A percentile compares a stretch with the other conserved stretches of the same genome.
Conservation (phyloP, 2,888 invertebrate species). For the Diarsia brunnea region DNA sequence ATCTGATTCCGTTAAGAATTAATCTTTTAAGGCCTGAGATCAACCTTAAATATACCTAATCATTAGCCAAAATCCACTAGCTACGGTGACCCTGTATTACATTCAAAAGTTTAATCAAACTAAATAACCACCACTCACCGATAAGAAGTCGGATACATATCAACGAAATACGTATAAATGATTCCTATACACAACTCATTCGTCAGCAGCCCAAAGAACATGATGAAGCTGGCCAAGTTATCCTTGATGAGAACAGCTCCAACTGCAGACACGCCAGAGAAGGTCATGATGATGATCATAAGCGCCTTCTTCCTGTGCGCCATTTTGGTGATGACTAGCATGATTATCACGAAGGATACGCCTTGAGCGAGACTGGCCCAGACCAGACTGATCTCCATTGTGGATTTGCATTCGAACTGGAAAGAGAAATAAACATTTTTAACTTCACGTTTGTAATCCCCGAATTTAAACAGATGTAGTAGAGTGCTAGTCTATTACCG, state of each 20-base stretch:
- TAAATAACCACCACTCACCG: conserved; percentile 68
- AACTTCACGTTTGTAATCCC: not conserved
- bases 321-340: conserved; percentile 68
- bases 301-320: conserved; percentile 71
- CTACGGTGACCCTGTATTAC: too few species aligned
- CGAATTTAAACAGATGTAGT: too few species aligned
- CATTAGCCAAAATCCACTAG: too few species aligned
- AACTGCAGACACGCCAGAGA: conserved; percentile 64
- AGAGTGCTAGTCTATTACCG: not conserved
- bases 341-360: conserved; percentile 66
- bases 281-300: conserved; percentile 65
- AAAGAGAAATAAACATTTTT: not conserved
- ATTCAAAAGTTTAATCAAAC: not conserved
- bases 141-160: conserved; percentile 77
- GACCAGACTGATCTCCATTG: conserved; percentile 63
- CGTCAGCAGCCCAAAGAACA: conserved; percentile 71
- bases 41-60: too few species aligned
- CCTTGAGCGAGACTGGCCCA: conserved; percentile 68
- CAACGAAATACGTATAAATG: conserved; percentile 76
- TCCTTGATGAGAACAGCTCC: conserved; percentile 67
- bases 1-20: too few species aligned
- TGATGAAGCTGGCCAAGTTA: conserved; percentile 70
- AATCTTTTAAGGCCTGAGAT: too few species aligned
- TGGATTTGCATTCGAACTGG: conserved; percentile 58
- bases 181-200: conserved; percentile 73